Evolutionary conservation across 2,113 vertebrate genomes (phyloP).

Genomic region (Spea multiplicata): DNA sequence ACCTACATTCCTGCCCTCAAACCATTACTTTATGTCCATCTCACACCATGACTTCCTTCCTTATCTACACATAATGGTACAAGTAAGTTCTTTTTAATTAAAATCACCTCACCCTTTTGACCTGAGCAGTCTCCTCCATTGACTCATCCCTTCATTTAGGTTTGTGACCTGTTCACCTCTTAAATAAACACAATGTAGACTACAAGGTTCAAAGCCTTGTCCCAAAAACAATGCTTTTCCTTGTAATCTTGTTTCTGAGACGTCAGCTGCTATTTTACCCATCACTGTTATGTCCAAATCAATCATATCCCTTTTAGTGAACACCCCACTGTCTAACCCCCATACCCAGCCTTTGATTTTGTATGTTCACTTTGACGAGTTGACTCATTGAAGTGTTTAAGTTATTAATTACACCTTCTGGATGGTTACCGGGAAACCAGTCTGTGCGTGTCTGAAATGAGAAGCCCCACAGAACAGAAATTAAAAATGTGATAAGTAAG

Average conservation of each 20-base stretch:
- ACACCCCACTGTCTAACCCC: neutral
- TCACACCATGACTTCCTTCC: neutral
- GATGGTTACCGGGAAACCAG: constrained; percentile 29
- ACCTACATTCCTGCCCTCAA: too few relatives aligned
- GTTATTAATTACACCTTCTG: constrained; percentile 34
- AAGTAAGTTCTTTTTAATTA: constrained; percentile 32
- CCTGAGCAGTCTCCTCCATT: constrained; percentile 18
- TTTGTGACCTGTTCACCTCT: constrained; percentile 22
- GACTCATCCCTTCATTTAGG: neutral
- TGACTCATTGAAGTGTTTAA: constrained; percentile 23
- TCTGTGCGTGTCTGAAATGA: constrained; percentile 24
- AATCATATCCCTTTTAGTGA: neutral
- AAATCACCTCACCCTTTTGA: constrained; percentile 16
- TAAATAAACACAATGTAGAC: constrained; percentile 3
- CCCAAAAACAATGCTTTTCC: neutral
- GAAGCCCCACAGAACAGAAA: constrained; percentile 33
- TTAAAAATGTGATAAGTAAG: constrained; percentile 18
- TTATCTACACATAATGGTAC: neutral
- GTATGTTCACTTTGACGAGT: constrained; percentile 19
- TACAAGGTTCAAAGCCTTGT: constrained; percentile 12
- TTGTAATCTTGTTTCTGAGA: neutral
- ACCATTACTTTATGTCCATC: neutral
- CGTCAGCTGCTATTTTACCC: neutral
- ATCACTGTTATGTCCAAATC: neutral
- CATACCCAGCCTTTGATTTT: constrained; percentile 13